Percentiles rank a stretch among this genome's conserved stretches.
phyloP scores from a whole-genome alignment of 1,140 invertebrate species.

The Thaumetopoea pityocampa region DNA sequence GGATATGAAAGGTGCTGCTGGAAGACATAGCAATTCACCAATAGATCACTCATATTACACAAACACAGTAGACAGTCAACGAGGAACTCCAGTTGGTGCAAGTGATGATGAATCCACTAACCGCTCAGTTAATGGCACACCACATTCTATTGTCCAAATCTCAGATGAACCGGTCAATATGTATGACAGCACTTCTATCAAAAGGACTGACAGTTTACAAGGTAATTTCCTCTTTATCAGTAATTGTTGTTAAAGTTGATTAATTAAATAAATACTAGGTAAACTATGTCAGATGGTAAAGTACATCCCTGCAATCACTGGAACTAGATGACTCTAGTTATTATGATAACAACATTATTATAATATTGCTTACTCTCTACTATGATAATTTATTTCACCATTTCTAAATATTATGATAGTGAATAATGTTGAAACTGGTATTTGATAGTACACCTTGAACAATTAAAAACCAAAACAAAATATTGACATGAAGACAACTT shows the following conservation, averaged over 20 bases:
- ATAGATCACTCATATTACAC: slow-evolving; percentile 45
- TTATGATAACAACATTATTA: too few species aligned
- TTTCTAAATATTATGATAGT: too few species aligned
- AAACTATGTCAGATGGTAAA: too few species aligned
- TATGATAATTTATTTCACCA: too few species aligned
- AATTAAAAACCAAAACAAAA: too few species aligned
- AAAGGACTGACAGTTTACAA: slow-evolving; percentile 60
- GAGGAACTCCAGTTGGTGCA: slow-evolving; percentile 65
- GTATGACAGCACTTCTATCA: slow-evolving; percentile 56
- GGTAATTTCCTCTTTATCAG: slow-evolving; percentile 25
- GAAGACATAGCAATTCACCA: slow-evolving; percentile 55
- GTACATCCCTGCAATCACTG: too few species aligned
- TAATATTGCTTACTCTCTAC: too few species aligned
- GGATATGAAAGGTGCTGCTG: slow-evolving; percentile 63
- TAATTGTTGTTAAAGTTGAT: background rate
- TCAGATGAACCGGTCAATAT: slow-evolving; percentile 72
- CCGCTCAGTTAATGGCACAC: slow-evolving; percentile 70
- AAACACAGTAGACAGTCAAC: slow-evolving; percentile 47
- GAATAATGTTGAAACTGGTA: too few species aligned
- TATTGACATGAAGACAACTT: too few species aligned
- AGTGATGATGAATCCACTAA: slow-evolving; percentile 72
- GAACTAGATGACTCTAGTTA: too few species aligned
- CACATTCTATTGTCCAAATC: slow-evolving; percentile 84
- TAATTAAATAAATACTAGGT: too few species aligned
- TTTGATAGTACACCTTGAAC: too few species aligned